Conservation (phyloP, 2,888 invertebrate genomes). For the Xanthia togata region DNA sequence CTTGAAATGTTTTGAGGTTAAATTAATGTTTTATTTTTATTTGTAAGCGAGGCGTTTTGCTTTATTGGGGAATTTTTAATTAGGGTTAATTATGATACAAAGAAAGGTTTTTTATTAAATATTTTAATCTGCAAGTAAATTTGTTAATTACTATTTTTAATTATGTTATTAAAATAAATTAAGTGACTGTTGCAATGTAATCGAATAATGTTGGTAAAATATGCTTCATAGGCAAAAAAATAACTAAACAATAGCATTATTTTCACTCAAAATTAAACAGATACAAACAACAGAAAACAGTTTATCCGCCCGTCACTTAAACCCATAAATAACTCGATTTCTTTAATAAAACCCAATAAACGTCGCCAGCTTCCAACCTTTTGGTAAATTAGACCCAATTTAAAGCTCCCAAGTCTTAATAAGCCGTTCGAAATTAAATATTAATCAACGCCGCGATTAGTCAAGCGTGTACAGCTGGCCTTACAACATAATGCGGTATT, state of each 20-base stretch:
- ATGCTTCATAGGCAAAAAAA: not conserved
- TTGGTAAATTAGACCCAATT: slow-evolving; percentile 38
- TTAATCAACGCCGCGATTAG: slow-evolving; percentile 25
- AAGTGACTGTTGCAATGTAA: not conserved
- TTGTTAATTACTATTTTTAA: not conserved
- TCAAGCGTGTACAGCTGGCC: slow-evolving; percentile 33
- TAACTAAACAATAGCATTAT: not conserved
- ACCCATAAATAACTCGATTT: slow-evolving; percentile 8
- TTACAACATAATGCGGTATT: slow-evolving; percentile 54
- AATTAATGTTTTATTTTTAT: slow-evolving; percentile 15
- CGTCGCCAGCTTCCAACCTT: not conserved
- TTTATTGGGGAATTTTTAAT: slow-evolving; percentile 3
- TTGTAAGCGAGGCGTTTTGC: not conserved
- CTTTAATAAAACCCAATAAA: slow-evolving; percentile 20
- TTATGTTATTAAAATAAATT: not conserved
- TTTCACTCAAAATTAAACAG: not conserved
- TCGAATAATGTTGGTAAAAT: not conserved
- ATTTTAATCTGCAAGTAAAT: not conserved
- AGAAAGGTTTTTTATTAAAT: not conserved
- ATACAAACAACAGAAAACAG: not conserved
- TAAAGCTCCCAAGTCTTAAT: slow-evolving; percentile 15
- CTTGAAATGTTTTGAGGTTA: slow-evolving; percentile 1
- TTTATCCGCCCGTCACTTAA: not conserved
- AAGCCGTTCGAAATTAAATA: slow-evolving; percentile 18
- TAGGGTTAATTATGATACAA: slow-evolving; percentile 1